phyloP scores from a whole-genome alignment of 2,113 vertebrate species.

The Elanus axillaris region DNA sequence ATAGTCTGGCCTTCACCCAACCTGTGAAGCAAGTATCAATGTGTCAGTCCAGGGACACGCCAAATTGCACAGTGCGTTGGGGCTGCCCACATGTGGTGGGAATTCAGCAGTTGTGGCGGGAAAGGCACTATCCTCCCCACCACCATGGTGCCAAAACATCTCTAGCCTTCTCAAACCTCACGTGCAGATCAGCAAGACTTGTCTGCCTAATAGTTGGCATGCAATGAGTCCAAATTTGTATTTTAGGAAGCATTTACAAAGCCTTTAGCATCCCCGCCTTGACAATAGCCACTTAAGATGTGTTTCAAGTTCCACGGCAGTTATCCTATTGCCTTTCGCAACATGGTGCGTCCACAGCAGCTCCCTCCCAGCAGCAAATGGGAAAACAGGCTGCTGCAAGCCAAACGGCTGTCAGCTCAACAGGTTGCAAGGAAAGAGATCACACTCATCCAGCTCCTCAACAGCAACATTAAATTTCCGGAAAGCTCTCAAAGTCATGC shows the following conservation, averaged over 20 bases:
- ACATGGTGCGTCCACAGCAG: accelerated
- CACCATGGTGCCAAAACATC: accelerated
- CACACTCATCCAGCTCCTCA: background rate
- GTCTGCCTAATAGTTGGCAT: background rate
- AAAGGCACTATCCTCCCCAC: background rate
- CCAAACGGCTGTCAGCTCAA: background rate
- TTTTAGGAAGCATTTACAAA: background rate
- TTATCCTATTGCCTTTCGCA: background rate
- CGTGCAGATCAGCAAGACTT: background rate
- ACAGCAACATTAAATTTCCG: background rate
- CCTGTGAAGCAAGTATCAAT: accelerated
- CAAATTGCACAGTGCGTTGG: accelerated
- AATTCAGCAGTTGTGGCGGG: accelerated
- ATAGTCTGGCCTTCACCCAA: background rate
- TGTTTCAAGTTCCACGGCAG: background rate
- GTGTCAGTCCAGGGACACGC: background rate
- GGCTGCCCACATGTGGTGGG: too few relatives aligned
- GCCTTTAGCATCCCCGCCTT: background rate
- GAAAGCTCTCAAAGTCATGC: accelerated
- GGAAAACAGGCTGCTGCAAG: background rate
- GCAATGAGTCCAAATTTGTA: background rate
- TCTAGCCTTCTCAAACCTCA: background rate
- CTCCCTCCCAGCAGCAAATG: background rate
- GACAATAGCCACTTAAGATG: background rate
- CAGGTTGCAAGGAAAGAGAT: background rate